Base-by-base conservation (phyloP, 2,797 vertebrate species). In the Oryzias dopingdopingensis region DNA sequence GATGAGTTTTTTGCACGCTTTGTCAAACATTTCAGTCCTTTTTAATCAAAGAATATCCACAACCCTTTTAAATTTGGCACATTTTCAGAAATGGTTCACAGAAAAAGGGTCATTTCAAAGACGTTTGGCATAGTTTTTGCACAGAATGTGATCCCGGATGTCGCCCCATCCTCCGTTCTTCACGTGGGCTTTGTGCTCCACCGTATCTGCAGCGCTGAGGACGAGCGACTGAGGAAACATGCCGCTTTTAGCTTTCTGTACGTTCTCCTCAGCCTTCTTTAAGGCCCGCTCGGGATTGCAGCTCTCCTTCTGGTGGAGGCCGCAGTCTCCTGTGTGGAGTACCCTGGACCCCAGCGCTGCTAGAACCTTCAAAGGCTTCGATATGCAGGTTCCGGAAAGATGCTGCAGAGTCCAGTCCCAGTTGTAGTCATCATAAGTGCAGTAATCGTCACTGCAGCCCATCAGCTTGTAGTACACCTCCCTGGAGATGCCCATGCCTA, bases 331-430 rank as follows among this genome's bases (percentile, higher is more conserved):
- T 0, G 90, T 93, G 80, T 93, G 91, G 16, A 93, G 82, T 5
- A 93, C 88, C 62, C 93, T 79, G 45, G 92, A 90, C 4, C 83
- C 88, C 49, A 77, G 74, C 0, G 89, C 84, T 14, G 72, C 85
- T 1, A 88, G 78, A 23, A 92, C 93, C 44, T 92, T 93, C 4
- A 94, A 77, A 2, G 92, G 84, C 52, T 89, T 92, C 0, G 90
- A 62, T n/a, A 93, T 87, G 86, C 93, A 94, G 1, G 83, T 64
- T 3, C 91, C 92, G 0, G 92, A 93, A 4, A 94, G 75, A 61
- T 90, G 83, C 84, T 93, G 92, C 52, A 94, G 51, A 14, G 91
- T 93, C 93, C 93, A 94, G 80, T 94, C 92, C 93, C 93, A 94
- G 85, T 94, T 94, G 69, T 94, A 94, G 62, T 94, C 93, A 0